phyloP scores from a whole-genome alignment of 2,888 invertebrate species.

The Hypena proboscidalis region DNA sequence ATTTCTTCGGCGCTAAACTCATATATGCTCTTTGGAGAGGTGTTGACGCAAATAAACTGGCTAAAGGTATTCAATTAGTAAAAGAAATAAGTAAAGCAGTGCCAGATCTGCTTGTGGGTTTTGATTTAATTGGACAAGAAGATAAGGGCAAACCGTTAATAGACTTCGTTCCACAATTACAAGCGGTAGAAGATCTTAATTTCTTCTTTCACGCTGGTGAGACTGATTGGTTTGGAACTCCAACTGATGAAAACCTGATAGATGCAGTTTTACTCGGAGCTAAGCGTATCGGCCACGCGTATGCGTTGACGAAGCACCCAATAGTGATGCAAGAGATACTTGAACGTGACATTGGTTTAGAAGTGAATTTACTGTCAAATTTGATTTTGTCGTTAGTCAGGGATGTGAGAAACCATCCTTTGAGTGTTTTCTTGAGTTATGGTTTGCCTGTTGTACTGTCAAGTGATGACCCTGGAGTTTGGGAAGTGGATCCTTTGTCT shows the following conservation, averaged over 20 bases:
- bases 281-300: conserved; percentile 92
- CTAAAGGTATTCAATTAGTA: conserved; percentile 75
- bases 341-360: conserved; percentile 87
- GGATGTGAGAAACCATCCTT: conserved; percentile 92
- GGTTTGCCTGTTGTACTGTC: conserved; percentile 90
- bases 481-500: conserved; percentile 89
- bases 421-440: conserved; percentile 86
- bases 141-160: conserved; percentile 88
- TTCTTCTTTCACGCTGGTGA: conserved; percentile 93
- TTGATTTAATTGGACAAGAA: conserved; percentile 93
- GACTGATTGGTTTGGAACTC: conserved; percentile 89
- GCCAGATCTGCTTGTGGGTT: conserved; percentile 90
- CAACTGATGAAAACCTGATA: conserved; percentile 89
- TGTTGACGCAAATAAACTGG: conserved; percentile 67
- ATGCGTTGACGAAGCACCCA: conserved; percentile 90
- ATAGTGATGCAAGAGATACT: conserved; percentile 85
- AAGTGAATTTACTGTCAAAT: conserved; percentile 93
- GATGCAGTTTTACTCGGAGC: conserved; percentile 90
- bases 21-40: conserved; percentile 88
- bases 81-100: conserved; percentile 74
- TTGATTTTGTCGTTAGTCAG: conserved; percentile 88
- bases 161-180: conserved; percentile 81
- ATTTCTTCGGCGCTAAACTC: conserved; percentile 88
- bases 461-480: conserved; percentile 91
- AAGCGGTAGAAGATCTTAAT: conserved; percentile 79